These are phyloP conservation scores for Lagodon rhomboides DNA, from an alignment of 2,797 vertebrate species.

Conservation along the genomic window DNA sequence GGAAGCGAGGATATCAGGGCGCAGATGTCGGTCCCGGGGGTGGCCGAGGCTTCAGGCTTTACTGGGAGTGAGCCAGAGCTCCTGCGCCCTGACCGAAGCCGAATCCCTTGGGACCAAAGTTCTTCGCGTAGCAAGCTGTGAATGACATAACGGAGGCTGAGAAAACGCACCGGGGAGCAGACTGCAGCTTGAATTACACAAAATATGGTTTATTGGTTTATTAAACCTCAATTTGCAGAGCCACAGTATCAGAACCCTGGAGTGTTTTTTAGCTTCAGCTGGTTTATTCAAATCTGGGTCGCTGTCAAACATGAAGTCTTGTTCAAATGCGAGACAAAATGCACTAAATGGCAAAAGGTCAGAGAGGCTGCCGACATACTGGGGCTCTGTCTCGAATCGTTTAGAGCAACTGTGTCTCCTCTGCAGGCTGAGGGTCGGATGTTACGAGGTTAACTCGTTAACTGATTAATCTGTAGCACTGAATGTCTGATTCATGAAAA, in stretches of 20 bases:
- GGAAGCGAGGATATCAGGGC: slow-evolving; percentile 44
- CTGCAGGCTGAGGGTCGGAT: neutral
- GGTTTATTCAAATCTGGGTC: neutral
- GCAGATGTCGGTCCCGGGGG: slow-evolving; percentile 17
- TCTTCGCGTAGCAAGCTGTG: slow-evolving; percentile 96
- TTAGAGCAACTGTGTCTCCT: neutral
- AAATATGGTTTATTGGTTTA: neutral
- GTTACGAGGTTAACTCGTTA: neutral
- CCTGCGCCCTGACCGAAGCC: slow-evolving; percentile 97
- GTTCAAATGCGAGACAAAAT: neutral
- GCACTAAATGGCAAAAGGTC: slow-evolving; percentile 12
- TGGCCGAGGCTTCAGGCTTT: slow-evolving; percentile 60
- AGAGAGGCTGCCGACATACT: neutral
- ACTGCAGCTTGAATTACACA: neutral
- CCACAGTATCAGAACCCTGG: neutral
- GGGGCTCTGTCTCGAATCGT: neutral
- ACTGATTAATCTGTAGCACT: neutral
- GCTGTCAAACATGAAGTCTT: neutral
- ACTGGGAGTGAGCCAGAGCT: slow-evolving; percentile 93
- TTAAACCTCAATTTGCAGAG: neutral
- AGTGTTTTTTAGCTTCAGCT: neutral
- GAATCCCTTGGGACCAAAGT: slow-evolving; percentile 97
- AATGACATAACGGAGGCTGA: slow-evolving; percentile 34
- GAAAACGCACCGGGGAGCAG: neutral
- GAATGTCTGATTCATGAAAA: neutral